phyloP scores from a whole-genome alignment of 2,888 invertebrate species.

The Eupithecia pulchellata region DNA sequence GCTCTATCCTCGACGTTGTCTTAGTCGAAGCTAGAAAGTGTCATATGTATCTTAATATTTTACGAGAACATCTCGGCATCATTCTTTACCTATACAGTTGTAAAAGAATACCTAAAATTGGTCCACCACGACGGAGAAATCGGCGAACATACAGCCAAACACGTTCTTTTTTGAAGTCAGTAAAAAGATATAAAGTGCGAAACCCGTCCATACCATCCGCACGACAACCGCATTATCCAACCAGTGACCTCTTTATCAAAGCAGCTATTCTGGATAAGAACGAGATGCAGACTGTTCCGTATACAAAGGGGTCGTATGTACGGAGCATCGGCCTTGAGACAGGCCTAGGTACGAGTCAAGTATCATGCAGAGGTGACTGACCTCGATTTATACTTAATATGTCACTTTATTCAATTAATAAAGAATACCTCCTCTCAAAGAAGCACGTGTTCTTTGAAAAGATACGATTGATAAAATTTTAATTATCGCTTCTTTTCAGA shows the following conservation, averaged over 20 bases:
- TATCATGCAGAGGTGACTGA: not conserved
- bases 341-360: not conserved
- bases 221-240: not conserved
- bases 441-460: no score
- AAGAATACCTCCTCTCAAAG: not conserved
- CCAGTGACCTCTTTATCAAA: not conserved
- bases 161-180: not conserved
- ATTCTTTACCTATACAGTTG: no score
- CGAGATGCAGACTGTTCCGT: not conserved
- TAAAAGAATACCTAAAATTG: no score
- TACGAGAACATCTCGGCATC: no score
- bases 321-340: not conserved
- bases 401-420: not conserved
- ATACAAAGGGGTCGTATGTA: not conserved
- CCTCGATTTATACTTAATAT: not conserved
- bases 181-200: not conserved
- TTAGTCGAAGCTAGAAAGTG: no score
- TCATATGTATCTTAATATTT: no score
- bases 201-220: not conserved
- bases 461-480: no score
- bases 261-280: not conserved
- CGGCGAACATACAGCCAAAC: no score
- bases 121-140: no score
- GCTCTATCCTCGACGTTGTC: no score
- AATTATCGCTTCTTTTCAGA: no score